Conservation (phyloP, 2,888 invertebrate species). For the Ophioninae sp. region DNA sequence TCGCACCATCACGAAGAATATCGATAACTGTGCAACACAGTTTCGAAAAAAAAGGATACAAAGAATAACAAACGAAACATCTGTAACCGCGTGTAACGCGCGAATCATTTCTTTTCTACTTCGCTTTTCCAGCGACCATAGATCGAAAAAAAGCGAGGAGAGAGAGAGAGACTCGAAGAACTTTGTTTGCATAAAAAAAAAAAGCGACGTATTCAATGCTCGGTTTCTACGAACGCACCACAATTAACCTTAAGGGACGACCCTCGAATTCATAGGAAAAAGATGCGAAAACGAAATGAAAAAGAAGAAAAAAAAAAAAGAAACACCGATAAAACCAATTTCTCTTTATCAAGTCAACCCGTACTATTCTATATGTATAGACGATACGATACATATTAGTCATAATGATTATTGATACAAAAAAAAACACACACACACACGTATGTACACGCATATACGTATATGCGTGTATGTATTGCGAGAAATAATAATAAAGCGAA, state of each 20-base stretch:
- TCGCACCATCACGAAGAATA: slow-evolving; percentile 13
- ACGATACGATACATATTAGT: slow-evolving; percentile 67
- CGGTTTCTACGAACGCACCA: slow-evolving; percentile 67
- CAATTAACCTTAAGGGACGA: slow-evolving; percentile 66
- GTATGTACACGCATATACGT: background rate
- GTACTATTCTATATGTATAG: slow-evolving; percentile 72
- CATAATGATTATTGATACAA: slow-evolving; percentile 59
- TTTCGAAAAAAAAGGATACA: slow-evolving; percentile 10
- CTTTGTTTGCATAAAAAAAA: background rate
- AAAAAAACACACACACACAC: slow-evolving; percentile 15
- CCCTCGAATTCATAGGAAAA: slow-evolving; percentile 64
- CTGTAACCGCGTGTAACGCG: background rate
- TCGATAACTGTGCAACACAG: slow-evolving; percentile 38
- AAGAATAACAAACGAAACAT: background rate
- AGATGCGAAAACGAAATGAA: background rate
- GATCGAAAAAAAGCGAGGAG: slow-evolving; percentile 20
- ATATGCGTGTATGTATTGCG: slow-evolving; percentile 11
- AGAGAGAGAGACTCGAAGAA: slow-evolving; percentile 41
- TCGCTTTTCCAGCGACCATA: slow-evolving; percentile 17
- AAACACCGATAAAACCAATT: slow-evolving; percentile 59
- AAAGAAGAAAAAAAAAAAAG: slow-evolving; percentile 49
- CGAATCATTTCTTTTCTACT: slow-evolving; percentile 7
- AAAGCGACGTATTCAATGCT: slow-evolving; percentile 66
- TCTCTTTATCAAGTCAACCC: slow-evolving; percentile 71
- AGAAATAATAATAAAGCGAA: slow-evolving; percentile 23